These are phyloP conservation scores for Actinia equina DNA, from an alignment of 64 coral and sea anemone species.

Conservation along the genomic window DNA sequence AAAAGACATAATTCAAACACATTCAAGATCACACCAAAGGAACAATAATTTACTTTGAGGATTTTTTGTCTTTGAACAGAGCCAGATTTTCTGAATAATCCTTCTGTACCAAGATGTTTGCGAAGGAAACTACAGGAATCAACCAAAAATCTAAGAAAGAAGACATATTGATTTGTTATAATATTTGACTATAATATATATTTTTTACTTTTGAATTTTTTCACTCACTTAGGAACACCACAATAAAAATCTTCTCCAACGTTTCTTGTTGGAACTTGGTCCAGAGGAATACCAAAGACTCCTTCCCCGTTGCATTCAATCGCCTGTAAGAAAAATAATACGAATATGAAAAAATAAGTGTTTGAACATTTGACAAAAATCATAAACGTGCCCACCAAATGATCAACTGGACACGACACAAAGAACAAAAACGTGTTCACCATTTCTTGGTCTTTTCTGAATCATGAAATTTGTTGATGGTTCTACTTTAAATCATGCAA, in stretches of 20 bases:
- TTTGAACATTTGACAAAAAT: background rate
- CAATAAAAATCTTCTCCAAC: constrained; percentile 79
- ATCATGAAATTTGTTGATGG: background rate
- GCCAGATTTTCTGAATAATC: constrained; percentile 96
- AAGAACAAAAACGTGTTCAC: background rate
- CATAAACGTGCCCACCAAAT: background rate
- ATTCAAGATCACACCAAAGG: background rate
- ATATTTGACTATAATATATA: background rate
- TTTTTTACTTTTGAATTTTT: background rate
- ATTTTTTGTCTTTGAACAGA: constrained; percentile 87
- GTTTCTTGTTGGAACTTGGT: constrained; percentile 67
- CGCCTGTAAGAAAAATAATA: background rate
- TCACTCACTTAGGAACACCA: constrained; percentile 80
- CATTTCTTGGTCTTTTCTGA: background rate
- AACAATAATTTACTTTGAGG: constrained; percentile 60
- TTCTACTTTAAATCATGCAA: background rate
- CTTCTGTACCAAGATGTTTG: constrained; percentile 87
- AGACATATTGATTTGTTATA: background rate
- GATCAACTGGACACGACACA: background rate
- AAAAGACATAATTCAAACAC: no score
- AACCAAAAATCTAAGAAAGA: constrained; percentile 74
- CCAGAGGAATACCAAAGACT: constrained; percentile 82
- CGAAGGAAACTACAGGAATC: constrained; percentile 83
- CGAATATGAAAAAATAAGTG: no score
- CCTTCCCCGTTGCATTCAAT: constrained; percentile 44